Conservation (phyloP, 2,797 vertebrate genomes). For the Anniella stebbinsi region DNA sequence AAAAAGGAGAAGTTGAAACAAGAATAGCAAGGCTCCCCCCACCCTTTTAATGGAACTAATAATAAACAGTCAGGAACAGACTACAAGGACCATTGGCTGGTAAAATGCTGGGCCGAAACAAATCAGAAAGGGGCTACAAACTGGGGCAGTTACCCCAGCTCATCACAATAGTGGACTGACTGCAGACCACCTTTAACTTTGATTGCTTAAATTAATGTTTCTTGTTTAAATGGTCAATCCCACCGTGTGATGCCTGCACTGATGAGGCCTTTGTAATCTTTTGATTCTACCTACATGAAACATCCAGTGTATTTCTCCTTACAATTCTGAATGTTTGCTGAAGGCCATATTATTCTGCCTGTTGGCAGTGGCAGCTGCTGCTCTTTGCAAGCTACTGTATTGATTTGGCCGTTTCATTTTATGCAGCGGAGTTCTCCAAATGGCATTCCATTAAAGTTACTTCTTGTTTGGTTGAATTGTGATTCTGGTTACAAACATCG, state of each 20-base stretch:
- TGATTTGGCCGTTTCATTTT: not conserved
- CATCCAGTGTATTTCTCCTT: not conserved
- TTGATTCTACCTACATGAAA: not conserved
- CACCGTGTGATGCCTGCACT: too few relatives aligned
- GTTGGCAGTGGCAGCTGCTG: not conserved
- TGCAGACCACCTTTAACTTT: not conserved
- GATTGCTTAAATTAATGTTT: not conserved
- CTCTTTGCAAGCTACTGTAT: not conserved
- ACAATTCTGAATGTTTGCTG: not conserved
- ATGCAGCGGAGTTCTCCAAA: not conserved
- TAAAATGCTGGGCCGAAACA: too few relatives aligned
- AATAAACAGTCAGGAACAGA: not conserved
- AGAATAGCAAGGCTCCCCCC: too few relatives aligned
- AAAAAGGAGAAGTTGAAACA: not conserved
- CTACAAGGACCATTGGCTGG: not conserved
- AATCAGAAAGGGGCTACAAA: not conserved
- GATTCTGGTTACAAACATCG: not conserved
- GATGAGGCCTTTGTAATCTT: slow-evolving; percentile 15
- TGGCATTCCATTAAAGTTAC: accelerated
- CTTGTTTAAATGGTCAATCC: not conserved
- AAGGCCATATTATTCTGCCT: not conserved
- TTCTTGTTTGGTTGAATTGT: not conserved
- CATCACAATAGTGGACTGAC: not conserved
- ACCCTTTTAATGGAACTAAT: not conserved
- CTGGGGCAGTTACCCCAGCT: not conserved